Conservation (phyloP, 2,113 vertebrate species). For the Myrmecobius fasciatus region DNA sequence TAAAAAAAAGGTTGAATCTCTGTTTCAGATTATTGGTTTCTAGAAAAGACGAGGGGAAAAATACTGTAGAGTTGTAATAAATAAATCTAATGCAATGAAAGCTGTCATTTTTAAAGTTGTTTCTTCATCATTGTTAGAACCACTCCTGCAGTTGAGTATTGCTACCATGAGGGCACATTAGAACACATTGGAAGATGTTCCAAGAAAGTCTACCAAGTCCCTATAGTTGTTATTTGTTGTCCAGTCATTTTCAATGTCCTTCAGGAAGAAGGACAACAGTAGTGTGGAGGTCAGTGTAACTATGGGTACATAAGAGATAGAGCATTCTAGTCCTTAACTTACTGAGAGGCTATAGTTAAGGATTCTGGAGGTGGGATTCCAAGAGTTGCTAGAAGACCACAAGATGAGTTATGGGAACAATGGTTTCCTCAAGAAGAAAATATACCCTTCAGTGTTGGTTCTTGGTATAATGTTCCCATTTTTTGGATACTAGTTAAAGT, state of each 20-base stretch:
- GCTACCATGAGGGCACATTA: background rate
- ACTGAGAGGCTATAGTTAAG: no score
- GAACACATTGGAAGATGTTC: background rate
- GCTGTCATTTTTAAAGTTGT: background rate
- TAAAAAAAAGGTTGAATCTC: background rate
- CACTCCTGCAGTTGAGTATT: background rate
- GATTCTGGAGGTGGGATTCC: no score
- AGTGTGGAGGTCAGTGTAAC: no score
- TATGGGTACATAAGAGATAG: no score
- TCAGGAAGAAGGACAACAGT: no score
- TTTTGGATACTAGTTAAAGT: no score
- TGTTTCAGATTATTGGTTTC: background rate
- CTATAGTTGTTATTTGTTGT: background rate
- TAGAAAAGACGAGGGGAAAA: background rate
- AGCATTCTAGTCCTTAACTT: no score
- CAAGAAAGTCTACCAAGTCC: background rate
- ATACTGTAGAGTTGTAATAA: background rate
- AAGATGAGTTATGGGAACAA: no score
- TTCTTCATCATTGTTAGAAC: background rate
- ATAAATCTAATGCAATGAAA: background rate
- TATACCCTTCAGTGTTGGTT: no score
- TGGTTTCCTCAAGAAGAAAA: no score
- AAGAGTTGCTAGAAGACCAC: no score
- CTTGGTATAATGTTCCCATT: no score
- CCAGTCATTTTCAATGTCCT: background rate